A percentile compares a stretch with the other conserved stretches of the same genome.
phyloP scores from a whole-genome alignment of 2,113 vertebrate species.

The Eonycteris spelaea region DNA sequence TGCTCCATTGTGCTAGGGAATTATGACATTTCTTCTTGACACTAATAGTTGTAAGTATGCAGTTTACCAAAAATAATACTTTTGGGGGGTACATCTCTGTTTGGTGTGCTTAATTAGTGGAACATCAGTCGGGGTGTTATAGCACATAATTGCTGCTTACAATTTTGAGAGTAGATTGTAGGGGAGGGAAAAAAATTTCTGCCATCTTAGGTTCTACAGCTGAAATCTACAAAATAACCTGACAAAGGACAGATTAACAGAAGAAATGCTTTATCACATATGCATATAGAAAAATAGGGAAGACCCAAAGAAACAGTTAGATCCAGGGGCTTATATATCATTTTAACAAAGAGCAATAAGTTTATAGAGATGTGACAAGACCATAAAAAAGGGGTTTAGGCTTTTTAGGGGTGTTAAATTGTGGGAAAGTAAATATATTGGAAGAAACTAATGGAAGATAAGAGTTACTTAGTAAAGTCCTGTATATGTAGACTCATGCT shows the following conservation, averaged over 20 bases:
- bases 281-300: neutral
- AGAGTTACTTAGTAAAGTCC: neutral
- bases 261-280: neutral
- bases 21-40: conserved; percentile 1
- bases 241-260: neutral
- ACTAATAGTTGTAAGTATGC: neutral
- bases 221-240: neutral
- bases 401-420: neutral
- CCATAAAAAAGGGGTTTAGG: neutral
- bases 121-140: neutral
- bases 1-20: neutral
- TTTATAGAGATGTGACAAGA: neutral
- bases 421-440: neutral
- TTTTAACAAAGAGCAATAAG: neutral
- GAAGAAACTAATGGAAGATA: conserved; percentile 3
- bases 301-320: neutral
- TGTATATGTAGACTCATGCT: neutral
- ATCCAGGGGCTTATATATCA: neutral
- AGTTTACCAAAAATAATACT: neutral
- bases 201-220: neutral
- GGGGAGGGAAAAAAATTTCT: neutral
- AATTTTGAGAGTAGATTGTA: neutral
- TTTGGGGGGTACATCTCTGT: neutral
- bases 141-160: neutral
- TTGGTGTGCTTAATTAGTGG: neutral